Evolutionary conservation across 30 jellyfish, hydroid and myxozoan species (phyloP), one percentile per base, ranked within the genome.

Genomic region (Hydractinia echinata): DNA sequence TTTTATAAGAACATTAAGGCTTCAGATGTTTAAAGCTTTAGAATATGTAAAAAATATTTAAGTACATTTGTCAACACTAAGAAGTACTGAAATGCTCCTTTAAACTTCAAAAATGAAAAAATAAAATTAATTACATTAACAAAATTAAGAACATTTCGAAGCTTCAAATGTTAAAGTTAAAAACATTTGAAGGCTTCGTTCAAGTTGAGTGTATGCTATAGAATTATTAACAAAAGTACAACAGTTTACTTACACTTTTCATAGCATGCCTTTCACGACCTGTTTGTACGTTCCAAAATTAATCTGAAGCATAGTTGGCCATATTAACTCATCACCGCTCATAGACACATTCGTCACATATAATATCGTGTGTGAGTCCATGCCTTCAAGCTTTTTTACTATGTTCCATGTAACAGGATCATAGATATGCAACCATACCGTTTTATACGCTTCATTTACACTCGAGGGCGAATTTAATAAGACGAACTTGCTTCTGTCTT

Each of bases 231-330:
- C 2, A 10, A 30, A 30, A 30, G 2, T 2, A 30, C 44, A 30
- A 2, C 44, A 30, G 44, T 30, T 16, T 11, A 60, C 96, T 61
- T 80, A 85, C 97, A 62, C 92, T 77, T 67, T 76, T 81, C 84
- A 90, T 54, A 10, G 97, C 80, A 4, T 82, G 82, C 77, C 95
- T 82, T 73, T 90, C 95, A 7, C 53, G 81, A 7, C 95, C 95
- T 8, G 97, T 85, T 30, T 90, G 72, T 49, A 85, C 13, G 56
- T 90, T 90, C 97, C 97, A 90, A 44, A 90, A 90, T 78, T 79
- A 76, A 90, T 90, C 67, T 90, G 97, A 50, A 77, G 61, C 81
- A 90, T 54, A n/a, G 89, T 81, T 10, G 97, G 97, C 90, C 94
- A 85, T 50, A 90, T 76, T 8, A 90, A 73, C 49, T 85, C 97